These are phyloP conservation scores for Palythoa caribaeorum DNA, from an alignment of 92 coral and sea anemone genomes.

Conservation along the genomic window DNA sequence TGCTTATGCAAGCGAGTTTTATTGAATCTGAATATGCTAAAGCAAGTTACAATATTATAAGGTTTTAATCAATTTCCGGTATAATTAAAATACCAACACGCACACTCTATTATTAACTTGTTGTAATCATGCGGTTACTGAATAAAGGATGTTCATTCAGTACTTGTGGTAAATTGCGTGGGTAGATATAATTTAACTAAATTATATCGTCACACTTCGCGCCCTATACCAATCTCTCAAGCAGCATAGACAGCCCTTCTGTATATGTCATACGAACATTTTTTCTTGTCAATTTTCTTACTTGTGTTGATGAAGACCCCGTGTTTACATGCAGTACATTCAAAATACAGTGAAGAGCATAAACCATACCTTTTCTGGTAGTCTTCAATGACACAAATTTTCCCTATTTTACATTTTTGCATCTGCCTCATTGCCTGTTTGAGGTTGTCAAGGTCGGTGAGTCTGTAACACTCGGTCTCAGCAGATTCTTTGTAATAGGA, in stretches of 20 bases:
- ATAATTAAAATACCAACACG: too few relatives aligned
- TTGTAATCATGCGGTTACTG: too few relatives aligned
- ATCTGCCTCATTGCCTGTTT: slow-evolving; percentile 31
- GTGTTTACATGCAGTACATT: slow-evolving; percentile 36
- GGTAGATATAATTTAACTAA: too few relatives aligned
- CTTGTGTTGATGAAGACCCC: slow-evolving; percentile 22
- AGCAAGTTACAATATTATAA: too few relatives aligned
- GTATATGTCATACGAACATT: slow-evolving; percentile 34
- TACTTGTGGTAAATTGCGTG: too few relatives aligned
- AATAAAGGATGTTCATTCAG: too few relatives aligned
- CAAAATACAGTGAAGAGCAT: slow-evolving; percentile 6
- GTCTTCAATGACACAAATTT: slow-evolving; percentile 21
- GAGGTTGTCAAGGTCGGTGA: slow-evolving; percentile 32
- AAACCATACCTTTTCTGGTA: slow-evolving; percentile 40
- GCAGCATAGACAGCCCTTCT: slow-evolving; percentile 39
- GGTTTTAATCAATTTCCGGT: too few relatives aligned
- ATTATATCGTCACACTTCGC: neutral
- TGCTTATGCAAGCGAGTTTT: too few relatives aligned
- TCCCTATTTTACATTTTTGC: slow-evolving; percentile 45
- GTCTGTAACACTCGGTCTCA: slow-evolving; percentile 1
- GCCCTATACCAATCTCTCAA: slow-evolving; percentile 37
- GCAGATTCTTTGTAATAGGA: neutral
- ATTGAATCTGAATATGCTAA: too few relatives aligned
- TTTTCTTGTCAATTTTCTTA: slow-evolving; percentile 21
- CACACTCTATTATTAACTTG: too few relatives aligned